Conservation (phyloP, 2,113 vertebrate genomes). For the Ceyx melanurus region DNA sequence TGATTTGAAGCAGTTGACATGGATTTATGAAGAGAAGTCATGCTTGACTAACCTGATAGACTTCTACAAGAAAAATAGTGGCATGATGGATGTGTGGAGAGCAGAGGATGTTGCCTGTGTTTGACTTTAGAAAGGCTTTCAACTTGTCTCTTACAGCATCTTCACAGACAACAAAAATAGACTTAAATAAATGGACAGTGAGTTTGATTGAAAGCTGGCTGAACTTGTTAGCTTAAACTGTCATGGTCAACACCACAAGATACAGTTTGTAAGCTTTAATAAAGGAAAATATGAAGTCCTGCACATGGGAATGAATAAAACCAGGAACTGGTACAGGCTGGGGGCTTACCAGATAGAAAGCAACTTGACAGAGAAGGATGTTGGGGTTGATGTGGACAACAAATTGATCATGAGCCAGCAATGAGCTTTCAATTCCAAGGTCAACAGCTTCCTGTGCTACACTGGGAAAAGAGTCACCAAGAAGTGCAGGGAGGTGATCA, state of each 20-base stretch:
- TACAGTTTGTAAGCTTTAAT: background rate
- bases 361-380: background rate
- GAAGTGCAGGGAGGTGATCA: background rate
- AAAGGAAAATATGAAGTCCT: background rate
- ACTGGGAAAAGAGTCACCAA: background rate
- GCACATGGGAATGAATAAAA: background rate
- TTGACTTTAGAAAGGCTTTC: background rate
- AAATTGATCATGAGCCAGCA: no score
- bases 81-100: fast-evolving
- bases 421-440: background rate
- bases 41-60: background rate
- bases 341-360: background rate
- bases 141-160: background rate
- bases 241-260: background rate
- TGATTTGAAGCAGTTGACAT: background rate
- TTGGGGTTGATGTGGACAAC: fast-evolving
- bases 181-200: background rate
- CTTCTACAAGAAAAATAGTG: background rate
- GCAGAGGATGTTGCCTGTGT: background rate
- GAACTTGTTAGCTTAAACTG: background rate
- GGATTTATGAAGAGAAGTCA: background rate
- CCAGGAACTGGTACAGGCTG: background rate
- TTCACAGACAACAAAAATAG: background rate
- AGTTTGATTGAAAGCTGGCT: background rate
- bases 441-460: fast-evolving